Conservation (phyloP, 2,113 vertebrate species). For the Crotalus viridis region DNA sequence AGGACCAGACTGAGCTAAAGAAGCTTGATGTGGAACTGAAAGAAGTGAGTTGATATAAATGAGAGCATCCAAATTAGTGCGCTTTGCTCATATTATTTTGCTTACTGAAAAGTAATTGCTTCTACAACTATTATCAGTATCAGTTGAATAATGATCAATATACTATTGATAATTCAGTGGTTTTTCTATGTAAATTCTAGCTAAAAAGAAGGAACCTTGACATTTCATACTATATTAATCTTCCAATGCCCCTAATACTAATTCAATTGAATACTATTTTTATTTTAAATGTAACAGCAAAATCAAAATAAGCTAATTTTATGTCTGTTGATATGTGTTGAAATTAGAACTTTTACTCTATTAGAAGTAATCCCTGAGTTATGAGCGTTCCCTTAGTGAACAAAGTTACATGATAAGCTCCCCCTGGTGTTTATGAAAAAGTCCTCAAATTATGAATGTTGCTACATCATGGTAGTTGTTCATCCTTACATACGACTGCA, state of each 20-base stretch:
- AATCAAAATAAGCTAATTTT: background rate
- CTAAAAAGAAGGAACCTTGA: background rate
- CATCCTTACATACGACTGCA: no score
- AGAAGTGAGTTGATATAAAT: slow-evolving; percentile 74
- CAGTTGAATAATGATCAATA: background rate
- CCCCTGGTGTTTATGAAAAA: no score
- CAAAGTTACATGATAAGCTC: no score
- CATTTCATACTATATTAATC: background rate
- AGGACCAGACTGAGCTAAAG: slow-evolving; percentile 71
- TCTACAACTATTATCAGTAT: background rate
- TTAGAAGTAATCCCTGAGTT: no score
- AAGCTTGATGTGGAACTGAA: slow-evolving; percentile 72
- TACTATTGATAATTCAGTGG: background rate
- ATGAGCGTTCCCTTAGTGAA: no score
- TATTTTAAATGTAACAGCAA: background rate
- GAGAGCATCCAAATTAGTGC: slow-evolving; percentile 2
- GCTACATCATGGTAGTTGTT: no score
- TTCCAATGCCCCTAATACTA: background rate
- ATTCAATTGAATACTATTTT: background rate
- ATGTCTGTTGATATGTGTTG: no score
- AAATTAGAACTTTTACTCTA: background rate
- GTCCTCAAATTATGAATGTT: no score
- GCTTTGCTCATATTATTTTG: background rate
- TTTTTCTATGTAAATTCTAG: background rate
- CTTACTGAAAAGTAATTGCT: background rate